Base-by-base conservation (phyloP, 2,797 vertebrate species). In the Catamblyrhynchus diadema region DNA sequence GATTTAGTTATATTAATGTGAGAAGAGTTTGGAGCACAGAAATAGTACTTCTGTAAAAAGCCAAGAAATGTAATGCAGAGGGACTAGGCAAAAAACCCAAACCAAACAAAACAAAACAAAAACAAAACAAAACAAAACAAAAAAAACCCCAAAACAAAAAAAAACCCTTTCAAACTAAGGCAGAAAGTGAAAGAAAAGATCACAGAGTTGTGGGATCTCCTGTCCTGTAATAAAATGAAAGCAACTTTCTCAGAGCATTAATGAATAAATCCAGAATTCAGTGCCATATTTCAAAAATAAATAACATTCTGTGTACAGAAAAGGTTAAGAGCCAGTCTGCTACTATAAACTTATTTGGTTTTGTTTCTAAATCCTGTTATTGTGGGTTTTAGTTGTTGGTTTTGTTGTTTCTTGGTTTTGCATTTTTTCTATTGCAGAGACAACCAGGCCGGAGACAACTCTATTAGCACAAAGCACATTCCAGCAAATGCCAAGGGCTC, bases 351-450 rank as follows among this genome's bases (percentile, higher is more conserved):
- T 80, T n/a, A n/a, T 2, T 87, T 67, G 37, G 51, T 80, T 94
- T 91, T 82, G 14, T 78, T 94, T 91, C 75, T 73, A 87, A 86
- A 81, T 81, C 81, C 67, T 81, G 28, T 70, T 91, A 71, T 93
- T 96, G 41, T 90, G 72, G 78, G 53, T 1, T 86, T 80, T 56
- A 64, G 67, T 73, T 84, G 67, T 28, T 65, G 44, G 16, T 28
- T 87, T 85, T 64, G 6, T 23, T 79, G 47, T 51, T 83, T 77
- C 32, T 77, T 69, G 35, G 12, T 11, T 91, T 87, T 85, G 10
- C 9, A 10, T 27, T 50, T 47, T 53, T 67, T 59, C 21, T 57
- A 51, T 12, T 73, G 25, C 30, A 60, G 41, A 23, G 0, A 21
- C 33, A 33, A 21, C 9, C 7, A 21, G 5, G 33, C 28, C 47